Evolutionary conservation across 1,140 invertebrate species (phyloP).

Genomic region (Trichogramma pretiosum): DNA sequence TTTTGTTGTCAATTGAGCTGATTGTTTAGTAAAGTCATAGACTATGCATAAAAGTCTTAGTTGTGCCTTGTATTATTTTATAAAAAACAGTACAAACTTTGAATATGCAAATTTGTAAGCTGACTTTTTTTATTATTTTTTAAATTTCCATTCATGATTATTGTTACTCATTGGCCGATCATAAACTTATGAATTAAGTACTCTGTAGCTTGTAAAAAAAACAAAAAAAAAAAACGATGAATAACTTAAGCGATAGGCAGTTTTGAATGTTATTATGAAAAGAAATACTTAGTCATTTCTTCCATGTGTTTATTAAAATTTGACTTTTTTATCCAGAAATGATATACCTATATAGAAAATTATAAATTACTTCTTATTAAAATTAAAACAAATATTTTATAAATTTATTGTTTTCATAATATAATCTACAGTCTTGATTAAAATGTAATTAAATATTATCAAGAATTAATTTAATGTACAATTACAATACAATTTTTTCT

Average conservation of each 20-base stretch:
- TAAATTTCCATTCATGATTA: constrained; percentile 4
- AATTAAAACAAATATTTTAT: constrained; percentile 19
- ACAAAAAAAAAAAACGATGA: too few relatives aligned
- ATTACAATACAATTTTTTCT: too few relatives aligned
- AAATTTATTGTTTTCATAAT: constrained; percentile 14
- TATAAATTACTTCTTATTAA: constrained; percentile 13
- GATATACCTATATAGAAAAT: constrained; percentile 14
- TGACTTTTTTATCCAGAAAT: constrained; percentile 16
- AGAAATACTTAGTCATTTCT: background rate
- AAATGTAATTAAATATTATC: constrained; percentile 16
- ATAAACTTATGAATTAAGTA: too few relatives aligned
- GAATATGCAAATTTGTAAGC: constrained; percentile 12
- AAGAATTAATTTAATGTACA: constrained; percentile 18
- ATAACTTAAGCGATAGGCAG: background rate
- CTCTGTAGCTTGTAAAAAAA: too few relatives aligned
- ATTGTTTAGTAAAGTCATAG: constrained; percentile 9
- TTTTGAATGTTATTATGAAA: too few relatives aligned
- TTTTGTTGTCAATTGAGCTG: constrained; percentile 4
- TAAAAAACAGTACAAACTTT: constrained; percentile 16
- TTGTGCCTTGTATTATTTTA: constrained; percentile 20
- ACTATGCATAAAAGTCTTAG: constrained; percentile 13
- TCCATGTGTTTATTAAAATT: constrained; percentile 15
- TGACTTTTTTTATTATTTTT: constrained; percentile 5
- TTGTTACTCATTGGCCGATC: background rate
- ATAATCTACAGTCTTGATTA: constrained; percentile 18